phyloP scores from a whole-genome alignment of 92 coral and sea anemone genomes.

The Meandrina meandrites region DNA sequence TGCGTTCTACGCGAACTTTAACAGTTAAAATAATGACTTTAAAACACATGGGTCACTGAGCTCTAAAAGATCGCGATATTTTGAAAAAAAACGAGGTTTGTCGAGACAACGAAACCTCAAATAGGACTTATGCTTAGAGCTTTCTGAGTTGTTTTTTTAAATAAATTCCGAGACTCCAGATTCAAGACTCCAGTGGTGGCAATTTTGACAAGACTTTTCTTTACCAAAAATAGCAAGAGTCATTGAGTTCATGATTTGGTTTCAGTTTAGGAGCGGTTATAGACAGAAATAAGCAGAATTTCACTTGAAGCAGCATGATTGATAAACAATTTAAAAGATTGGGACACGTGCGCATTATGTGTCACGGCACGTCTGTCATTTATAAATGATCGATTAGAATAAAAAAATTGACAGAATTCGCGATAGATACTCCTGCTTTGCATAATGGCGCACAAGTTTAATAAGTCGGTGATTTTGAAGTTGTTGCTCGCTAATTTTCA shows the following conservation, averaged over 20 bases:
- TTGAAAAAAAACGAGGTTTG: constrained; percentile 2
- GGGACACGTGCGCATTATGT: not conserved
- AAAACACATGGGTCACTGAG: constrained; percentile 4
- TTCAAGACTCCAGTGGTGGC: not conserved
- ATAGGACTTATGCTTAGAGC: not conserved
- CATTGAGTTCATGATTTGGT: not conserved
- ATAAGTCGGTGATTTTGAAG: not conserved
- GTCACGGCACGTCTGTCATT: constrained; percentile 2
- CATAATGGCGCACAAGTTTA: not conserved
- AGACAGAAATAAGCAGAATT: not conserved
- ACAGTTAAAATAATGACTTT: not conserved
- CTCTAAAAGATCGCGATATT: not conserved
- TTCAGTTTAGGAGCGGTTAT: not conserved
- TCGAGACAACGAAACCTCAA: not conserved
- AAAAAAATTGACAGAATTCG: not conserved
- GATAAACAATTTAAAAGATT: not conserved
- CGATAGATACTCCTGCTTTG: not conserved
- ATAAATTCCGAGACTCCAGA: not conserved
- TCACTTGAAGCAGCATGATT: not conserved
- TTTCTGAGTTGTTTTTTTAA: not conserved
- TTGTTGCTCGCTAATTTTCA: not conserved
- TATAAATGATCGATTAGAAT: not conserved
- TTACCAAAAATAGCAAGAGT: not conserved
- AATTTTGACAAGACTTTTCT: not conserved
- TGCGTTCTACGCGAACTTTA: constrained; percentile 3